phyloP scores from a whole-genome alignment of 2,113 vertebrate genomes.

The Crotalus helleri region DNA sequence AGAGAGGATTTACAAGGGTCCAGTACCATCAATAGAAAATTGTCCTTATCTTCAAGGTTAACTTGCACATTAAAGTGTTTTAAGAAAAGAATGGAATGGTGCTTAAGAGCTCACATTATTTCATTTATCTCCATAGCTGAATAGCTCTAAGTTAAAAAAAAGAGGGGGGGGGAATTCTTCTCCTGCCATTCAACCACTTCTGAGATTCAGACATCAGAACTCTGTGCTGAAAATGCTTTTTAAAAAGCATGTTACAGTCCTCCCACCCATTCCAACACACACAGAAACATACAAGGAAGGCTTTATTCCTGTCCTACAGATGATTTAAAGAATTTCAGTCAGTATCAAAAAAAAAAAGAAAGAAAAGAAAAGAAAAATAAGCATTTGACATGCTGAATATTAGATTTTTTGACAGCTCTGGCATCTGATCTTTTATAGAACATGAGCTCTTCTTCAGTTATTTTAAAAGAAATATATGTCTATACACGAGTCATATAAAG shows the following conservation, averaged over 20 bases:
- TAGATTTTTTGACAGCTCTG: neutral
- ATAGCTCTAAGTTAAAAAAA: neutral
- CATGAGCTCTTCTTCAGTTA: neutral
- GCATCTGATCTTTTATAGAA: neutral
- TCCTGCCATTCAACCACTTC: neutral
- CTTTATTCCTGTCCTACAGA: neutral
- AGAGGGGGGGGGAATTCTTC: too few relatives aligned
- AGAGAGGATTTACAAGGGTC: neutral
- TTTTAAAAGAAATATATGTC: neutral
- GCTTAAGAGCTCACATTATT: neutral
- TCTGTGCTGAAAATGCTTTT: neutral
- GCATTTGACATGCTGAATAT: neutral
- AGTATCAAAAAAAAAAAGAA: neutral
- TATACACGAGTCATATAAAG: neutral
- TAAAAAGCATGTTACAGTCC: neutral
- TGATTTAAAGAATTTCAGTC: neutral
- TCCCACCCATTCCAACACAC: neutral
- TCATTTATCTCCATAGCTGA: neutral
- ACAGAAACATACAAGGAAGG: neutral
- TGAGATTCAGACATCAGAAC: neutral
- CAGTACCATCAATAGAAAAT: neutral
- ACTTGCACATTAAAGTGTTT: neutral
- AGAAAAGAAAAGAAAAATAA: neutral
- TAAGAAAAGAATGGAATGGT: neutral
- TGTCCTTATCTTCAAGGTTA: neutral